These are phyloP conservation scores for Thaleichthys pacificus DNA, from an alignment of 2,797 vertebrate species.

Conservation along the genomic window DNA sequence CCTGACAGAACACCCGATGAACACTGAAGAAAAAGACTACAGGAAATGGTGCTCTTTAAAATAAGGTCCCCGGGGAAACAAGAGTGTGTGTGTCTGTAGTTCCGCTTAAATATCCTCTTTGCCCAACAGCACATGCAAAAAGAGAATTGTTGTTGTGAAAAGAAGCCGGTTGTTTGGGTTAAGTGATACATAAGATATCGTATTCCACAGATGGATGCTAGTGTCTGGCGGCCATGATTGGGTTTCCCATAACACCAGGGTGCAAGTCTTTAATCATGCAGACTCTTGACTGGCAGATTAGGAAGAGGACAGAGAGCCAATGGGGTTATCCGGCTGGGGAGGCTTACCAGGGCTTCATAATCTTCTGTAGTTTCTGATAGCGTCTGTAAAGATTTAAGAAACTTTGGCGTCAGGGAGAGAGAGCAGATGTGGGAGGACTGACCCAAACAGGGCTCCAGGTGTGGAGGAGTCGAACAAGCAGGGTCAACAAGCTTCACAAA, in stretches of 20 bases:
- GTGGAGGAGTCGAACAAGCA: too few species aligned
- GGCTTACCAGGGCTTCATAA: constrained; percentile 99
- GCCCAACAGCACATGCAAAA: constrained; percentile 74
- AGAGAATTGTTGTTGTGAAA: constrained; percentile 14
- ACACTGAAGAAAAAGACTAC: too few species aligned
- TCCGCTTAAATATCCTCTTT: constrained; percentile 29
- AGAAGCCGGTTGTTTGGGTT: constrained; percentile 35
- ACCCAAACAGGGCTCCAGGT: background rate
- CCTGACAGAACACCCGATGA: too few species aligned
- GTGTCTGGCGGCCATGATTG: constrained; percentile 34
- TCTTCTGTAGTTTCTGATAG: constrained; percentile 99
- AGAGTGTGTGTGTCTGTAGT: constrained; percentile 20
- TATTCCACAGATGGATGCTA: constrained; percentile 46
- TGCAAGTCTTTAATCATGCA: constrained; percentile 81
- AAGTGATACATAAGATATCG: constrained; percentile 46
- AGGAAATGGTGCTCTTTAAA: constrained; percentile 40
- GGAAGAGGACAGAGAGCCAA: constrained; percentile 72
- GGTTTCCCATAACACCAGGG: constrained; percentile 53
- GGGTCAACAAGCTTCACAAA: too few species aligned
- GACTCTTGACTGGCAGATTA: constrained; percentile 69
- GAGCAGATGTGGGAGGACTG: constrained; percentile 18
- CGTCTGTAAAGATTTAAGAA: constrained; percentile 94
- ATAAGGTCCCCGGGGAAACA: constrained; percentile 9
- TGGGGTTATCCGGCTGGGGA: constrained; percentile 66
- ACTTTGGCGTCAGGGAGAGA: constrained; percentile 71